Evolutionary conservation across 2,113 vertebrate species (phyloP).

Genomic region (Rhabdomys dilectus): DNA sequence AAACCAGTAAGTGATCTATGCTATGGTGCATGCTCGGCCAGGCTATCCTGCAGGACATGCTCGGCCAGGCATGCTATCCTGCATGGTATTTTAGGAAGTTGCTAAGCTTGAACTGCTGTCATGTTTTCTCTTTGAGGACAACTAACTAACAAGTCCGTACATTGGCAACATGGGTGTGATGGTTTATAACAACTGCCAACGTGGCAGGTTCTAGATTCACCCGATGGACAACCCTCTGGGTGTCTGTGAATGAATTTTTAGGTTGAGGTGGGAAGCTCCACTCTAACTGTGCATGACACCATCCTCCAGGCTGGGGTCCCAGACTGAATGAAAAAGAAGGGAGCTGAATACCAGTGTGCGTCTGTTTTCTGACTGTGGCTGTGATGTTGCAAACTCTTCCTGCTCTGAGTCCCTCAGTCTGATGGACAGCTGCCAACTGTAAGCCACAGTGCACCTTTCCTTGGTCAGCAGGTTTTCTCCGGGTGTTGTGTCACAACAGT

Average conservation of each 20-base stretch:
- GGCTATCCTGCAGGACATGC: constrained; percentile 81
- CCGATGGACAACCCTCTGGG: neutral
- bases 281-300: neutral
- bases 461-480: too few relatives aligned
- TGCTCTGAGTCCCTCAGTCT: neutral
- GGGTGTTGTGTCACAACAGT: neutral
- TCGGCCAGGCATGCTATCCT: constrained; percentile 87
- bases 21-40: constrained; percentile 86
- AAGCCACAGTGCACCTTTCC: neutral
- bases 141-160: neutral
- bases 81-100: constrained; percentile 86
- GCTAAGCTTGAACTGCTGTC: neutral
- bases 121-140: neutral
- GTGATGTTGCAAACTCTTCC: neutral
- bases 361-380: neutral
- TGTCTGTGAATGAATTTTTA: neutral
- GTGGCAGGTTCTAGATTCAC: neutral
- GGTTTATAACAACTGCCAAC: neutral
- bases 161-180: neutral
- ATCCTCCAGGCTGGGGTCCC: neutral
- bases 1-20: constrained; percentile 87
- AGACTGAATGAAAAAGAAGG: neutral
- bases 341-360: neutral
- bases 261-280: neutral
- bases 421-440: neutral